Percentiles rank a stretch among this genome's conserved stretches.
phyloP scores from a whole-genome alignment of 1,140 invertebrate genomes.

The Magallana gigas region DNA sequence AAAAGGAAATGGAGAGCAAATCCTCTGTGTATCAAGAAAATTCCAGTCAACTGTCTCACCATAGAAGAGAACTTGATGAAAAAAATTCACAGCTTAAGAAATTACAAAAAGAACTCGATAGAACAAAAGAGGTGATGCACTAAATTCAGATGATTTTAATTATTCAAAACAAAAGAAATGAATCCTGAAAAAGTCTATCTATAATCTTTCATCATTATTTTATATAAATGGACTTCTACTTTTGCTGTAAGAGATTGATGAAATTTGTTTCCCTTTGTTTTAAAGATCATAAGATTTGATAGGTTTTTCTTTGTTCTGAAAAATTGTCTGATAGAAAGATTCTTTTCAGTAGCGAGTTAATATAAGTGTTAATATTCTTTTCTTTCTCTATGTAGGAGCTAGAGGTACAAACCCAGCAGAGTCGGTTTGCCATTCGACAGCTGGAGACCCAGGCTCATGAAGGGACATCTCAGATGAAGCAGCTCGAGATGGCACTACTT shows the following conservation, averaged over 20 bases:
- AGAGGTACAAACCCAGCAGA: slow-evolving; percentile 61
- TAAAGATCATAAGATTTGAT: no score
- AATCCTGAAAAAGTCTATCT: no score
- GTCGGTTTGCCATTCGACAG: slow-evolving; percentile 58
- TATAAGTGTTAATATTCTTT: no score
- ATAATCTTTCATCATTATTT: no score
- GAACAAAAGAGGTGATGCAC: slow-evolving; percentile 59
- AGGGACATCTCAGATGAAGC: slow-evolving; percentile 65
- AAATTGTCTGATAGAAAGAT: no score
- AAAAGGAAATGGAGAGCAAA: slow-evolving; percentile 64
- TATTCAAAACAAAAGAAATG: no score
- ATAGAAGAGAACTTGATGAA: slow-evolving; percentile 61
- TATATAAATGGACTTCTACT: no score
- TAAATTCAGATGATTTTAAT: no score
- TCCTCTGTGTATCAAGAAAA: slow-evolving; percentile 52
- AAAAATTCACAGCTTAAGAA: slow-evolving; percentile 56
- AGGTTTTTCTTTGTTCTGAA: no score
- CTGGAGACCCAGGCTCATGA: slow-evolving; percentile 66
- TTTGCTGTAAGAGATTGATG: no score
- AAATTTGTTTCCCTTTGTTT: no score
- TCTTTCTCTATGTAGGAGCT: slow-evolving; percentile 59
- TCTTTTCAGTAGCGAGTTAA: no score
- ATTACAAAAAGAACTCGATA: slow-evolving; percentile 58
- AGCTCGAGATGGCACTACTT: slow-evolving; percentile 70
- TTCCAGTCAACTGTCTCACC: slow-evolving; percentile 55